These are phyloP conservation scores for Tachystola acroxantha DNA, from an alignment of 2,888 invertebrate genomes.

Conservation along the genomic window DNA sequence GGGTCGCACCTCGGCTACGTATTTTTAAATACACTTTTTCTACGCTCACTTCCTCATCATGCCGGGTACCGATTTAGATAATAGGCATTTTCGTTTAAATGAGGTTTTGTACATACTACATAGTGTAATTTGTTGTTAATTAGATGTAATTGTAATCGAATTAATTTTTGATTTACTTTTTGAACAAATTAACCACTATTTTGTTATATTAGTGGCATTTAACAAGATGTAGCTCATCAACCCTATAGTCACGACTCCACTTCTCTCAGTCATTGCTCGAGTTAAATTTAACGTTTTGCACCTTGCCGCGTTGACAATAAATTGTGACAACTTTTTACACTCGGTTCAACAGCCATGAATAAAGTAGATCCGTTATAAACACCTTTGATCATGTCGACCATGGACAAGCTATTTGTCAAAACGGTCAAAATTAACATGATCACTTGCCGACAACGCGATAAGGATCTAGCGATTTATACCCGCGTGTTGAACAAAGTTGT, in stretches of 20 bases:
- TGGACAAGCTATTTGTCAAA: conserved; percentile 33
- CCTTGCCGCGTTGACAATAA: conserved; percentile 11
- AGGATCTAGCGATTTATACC: conserved; percentile 43
- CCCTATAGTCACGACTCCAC: conserved; percentile 3
- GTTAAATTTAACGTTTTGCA: conserved; percentile 9
- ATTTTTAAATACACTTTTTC: conserved; percentile 62
- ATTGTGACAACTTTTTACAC: conserved; percentile 7
- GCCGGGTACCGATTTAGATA: conserved; percentile 33
- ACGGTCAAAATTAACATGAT: conserved; percentile 25
- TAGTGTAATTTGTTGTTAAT: too few relatives aligned
- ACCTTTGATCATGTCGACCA: conserved; percentile 7
- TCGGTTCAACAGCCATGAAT: background rate
- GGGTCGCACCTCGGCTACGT: conserved; percentile 59
- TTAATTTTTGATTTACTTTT: too few relatives aligned
- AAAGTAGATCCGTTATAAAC: conserved; percentile 6
- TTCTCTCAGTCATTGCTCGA: conserved; percentile 1
- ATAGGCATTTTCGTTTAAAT: conserved; percentile 14
- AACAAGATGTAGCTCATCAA: background rate
- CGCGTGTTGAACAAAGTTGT: conserved; percentile 25
- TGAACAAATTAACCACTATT: too few relatives aligned
- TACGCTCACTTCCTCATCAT: conserved; percentile 35
- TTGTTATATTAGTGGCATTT: too few relatives aligned
- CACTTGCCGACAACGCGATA: conserved; percentile 37
- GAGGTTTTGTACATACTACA: too few relatives aligned
- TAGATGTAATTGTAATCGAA: too few relatives aligned